A percentile compares a stretch with the other conserved stretches of the same genome.
Evolutionary conservation across 2,888 invertebrate species (phyloP).

Genomic region (Ernsta delagoae): DNA sequence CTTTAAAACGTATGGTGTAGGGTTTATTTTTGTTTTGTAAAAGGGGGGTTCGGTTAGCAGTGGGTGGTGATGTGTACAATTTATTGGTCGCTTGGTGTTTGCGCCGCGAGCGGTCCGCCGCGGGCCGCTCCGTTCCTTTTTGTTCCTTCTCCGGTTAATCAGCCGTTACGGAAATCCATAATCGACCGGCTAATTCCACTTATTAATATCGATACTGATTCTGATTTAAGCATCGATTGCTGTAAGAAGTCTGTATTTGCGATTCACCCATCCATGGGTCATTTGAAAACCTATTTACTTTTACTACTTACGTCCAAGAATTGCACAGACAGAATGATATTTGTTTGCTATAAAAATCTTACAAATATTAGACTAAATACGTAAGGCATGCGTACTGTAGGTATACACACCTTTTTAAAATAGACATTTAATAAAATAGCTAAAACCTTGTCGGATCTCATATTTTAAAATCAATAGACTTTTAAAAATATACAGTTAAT

Average conservation of each 20-base stretch:
- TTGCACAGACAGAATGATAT: too few relatives aligned
- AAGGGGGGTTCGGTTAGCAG: slow-evolving; percentile 2
- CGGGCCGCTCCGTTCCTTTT: slow-evolving; percentile 38
- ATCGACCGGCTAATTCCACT: slow-evolving; percentile 37
- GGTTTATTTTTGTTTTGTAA: too few relatives aligned
- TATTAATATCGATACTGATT: slow-evolving; percentile 36
- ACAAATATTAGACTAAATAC: too few relatives aligned
- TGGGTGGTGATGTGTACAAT: slow-evolving; percentile 47
- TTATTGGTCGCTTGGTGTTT: slow-evolving; percentile 67
- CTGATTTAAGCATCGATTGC: slow-evolving; percentile 28
- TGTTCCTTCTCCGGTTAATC: slow-evolving; percentile 31
- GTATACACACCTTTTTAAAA: too few relatives aligned
- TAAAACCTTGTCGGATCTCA: too few relatives aligned
- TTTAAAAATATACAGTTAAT: too few relatives aligned
- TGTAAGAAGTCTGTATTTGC: slow-evolving; percentile 20
- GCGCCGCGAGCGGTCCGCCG: slow-evolving; percentile 69
- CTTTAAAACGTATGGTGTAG: too few relatives aligned
- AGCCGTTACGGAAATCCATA: slow-evolving; percentile 38
- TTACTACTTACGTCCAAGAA: too few relatives aligned
- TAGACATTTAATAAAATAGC: too few relatives aligned
- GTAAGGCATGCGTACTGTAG: too few relatives aligned
- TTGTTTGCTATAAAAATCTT: too few relatives aligned
- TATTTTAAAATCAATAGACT: too few relatives aligned
- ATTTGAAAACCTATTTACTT: background rate
- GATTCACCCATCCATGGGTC: background rate